phyloP scores from a whole-genome alignment of 2,888 invertebrate species.

The Amphimallon solstitiale region DNA sequence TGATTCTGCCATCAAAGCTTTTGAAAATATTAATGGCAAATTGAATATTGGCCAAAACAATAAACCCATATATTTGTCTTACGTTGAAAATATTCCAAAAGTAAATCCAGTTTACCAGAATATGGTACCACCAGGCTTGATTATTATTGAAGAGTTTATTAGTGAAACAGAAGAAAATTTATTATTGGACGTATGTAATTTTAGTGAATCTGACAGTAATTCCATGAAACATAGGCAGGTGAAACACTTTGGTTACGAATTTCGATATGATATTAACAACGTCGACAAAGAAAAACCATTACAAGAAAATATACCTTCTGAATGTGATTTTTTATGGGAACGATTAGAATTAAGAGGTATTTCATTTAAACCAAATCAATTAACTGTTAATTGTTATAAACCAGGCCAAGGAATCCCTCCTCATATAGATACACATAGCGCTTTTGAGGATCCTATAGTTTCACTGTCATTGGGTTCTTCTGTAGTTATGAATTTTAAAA shows the following conservation, averaged over 20 bases:
- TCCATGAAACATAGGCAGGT: slow-evolving; percentile 84
- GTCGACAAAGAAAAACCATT: slow-evolving; percentile 79
- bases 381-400: slow-evolving; percentile 85
- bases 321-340: slow-evolving; percentile 74
- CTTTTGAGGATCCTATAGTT: slow-evolving; percentile 88
- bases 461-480: slow-evolving; percentile 86
- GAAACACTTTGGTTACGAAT: slow-evolving; percentile 92
- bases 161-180: slow-evolving; percentile 72
- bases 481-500: slow-evolving; percentile 90
- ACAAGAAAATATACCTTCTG: slow-evolving; percentile 73
- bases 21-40: slow-evolving; percentile 69
- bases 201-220: slow-evolving; percentile 65
- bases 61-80: slow-evolving; percentile 74
- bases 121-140: slow-evolving; percentile 74
- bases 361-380: slow-evolving; percentile 75
- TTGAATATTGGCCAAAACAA: slow-evolving; percentile 68
- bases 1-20: slow-evolving; percentile 68
- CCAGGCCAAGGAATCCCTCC: slow-evolving; percentile 95
- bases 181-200: slow-evolving; percentile 66
- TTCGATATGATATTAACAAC: slow-evolving; percentile 87
- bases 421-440: slow-evolving; percentile 95
- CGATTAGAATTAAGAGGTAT: slow-evolving; percentile 61
- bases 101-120: slow-evolving; percentile 53
- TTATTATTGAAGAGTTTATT: slow-evolving; percentile 77
- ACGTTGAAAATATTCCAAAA: slow-evolving; percentile 63